phyloP scores from a whole-genome alignment of 2,113 vertebrate genomes.

The Bagarius yarrelli region DNA sequence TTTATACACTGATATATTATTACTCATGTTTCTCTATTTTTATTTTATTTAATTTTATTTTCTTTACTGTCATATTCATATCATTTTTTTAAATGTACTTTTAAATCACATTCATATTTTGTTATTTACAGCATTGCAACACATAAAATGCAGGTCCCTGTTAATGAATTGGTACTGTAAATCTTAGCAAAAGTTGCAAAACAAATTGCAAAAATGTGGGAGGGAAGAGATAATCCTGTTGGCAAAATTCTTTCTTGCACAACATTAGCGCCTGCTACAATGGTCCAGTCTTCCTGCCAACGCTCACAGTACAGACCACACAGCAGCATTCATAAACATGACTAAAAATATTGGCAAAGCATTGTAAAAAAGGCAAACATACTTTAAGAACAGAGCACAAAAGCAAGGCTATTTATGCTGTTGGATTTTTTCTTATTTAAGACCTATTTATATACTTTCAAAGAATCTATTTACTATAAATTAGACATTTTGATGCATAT shows the following conservation, averaged over 20 bases:
- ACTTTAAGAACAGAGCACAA: neutral
- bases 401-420: neutral
- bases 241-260: slow-evolving; percentile 14
- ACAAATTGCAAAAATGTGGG: neutral
- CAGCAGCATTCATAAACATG: neutral
- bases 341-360: neutral
- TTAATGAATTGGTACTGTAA: neutral
- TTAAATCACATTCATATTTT: neutral
- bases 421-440: neutral
- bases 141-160: neutral
- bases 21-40: neutral
- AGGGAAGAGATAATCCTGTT: neutral
- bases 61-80: neutral
- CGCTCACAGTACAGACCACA: neutral
- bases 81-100: neutral
- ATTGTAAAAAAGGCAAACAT: neutral
- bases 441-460: neutral
- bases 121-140: neutral
- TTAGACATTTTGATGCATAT: too few relatives aligned
- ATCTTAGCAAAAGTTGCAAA: neutral
- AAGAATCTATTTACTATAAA: neutral
- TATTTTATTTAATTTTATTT: neutral
- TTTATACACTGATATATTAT: neutral
- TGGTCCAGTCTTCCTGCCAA: neutral
- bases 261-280: neutral